Base-by-base conservation (phyloP, 2,113 vertebrate species). In the Dipodomys spectabilis region DNA sequence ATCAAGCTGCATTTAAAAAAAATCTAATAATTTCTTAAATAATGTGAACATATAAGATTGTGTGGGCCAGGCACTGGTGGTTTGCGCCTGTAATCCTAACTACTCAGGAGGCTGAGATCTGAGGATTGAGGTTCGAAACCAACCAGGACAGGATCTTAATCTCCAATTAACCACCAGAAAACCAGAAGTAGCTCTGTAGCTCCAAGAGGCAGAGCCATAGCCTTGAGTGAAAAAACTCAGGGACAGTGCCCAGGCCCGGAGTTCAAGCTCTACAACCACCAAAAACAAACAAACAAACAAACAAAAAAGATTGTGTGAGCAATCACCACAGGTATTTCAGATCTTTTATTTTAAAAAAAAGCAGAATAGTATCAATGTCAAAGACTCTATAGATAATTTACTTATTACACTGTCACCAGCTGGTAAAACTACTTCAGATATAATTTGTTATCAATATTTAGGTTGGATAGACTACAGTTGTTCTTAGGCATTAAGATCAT, bases 1-100 rank as follows among this genome's bases (percentile, higher is more conserved):
- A 86, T 89, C 75, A 95, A 82, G 9, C 57, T 90, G 0, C 44
- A 84, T 71, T 89, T 87, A 82, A 83, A 87, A 87, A 35, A 96
- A 95, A 89, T 15, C 27, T 72, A 93, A 22, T 49, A 2, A 32
- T 68, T 73, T 90, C 74, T 62, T 75, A 13, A 15, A 90, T 4
- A 35, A 23, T 1, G 0, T 60, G 64, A 93, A 75, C 15, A 75
- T 45, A 81, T 19, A 57, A 57, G 53, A 57, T 57, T 57, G 15
- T 18, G 4, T 57, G 53, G 53, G 53, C 53, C 53, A 13, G 15
- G 53, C 12, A 13, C 15, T 57, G 53, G 53, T 57, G 53, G 53
- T 8, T 57, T 13, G 10, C 15, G 15, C 53, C 53, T 57, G 53
- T 16, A 57, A 57, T 57, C 53, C 4, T 57, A 57, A 4, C 53